Percentiles rank a stretch among this genome's conserved stretches.
Conservation (phyloP, 2,888 invertebrate species). For the Caenorhabditis imperialis region DNA sequence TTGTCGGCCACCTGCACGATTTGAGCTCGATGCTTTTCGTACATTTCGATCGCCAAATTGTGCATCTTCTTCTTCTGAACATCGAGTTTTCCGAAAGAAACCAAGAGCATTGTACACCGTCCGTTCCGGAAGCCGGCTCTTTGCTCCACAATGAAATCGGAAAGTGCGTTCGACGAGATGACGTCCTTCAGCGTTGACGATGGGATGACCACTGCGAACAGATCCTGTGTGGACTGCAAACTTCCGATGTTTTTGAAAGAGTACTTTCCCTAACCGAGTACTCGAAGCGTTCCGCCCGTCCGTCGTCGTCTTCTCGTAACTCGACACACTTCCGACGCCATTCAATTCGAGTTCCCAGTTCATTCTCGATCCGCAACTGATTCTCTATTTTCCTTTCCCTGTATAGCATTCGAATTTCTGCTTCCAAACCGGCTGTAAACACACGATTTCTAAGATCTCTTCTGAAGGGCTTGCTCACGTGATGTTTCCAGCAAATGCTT, state of each 20-base stretch:
- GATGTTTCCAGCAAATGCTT: constrained; percentile 29
- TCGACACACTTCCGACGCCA: constrained; percentile 57
- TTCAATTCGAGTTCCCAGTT: constrained; percentile 51
- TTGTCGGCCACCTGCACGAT: constrained; percentile 36
- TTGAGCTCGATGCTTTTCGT: constrained; percentile 48
- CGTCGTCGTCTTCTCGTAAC: constrained; percentile 37
- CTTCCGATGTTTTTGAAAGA: not conserved
- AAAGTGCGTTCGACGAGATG: constrained; percentile 19
- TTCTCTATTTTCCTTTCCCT: constrained; percentile 56
- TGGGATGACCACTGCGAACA: constrained; percentile 51
- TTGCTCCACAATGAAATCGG: constrained; percentile 43
- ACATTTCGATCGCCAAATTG: constrained; percentile 38
- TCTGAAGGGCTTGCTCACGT: constrained; percentile 39
- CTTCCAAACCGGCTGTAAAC: constrained; percentile 55
- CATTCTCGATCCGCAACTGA: constrained; percentile 48
- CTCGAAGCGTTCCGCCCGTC: constrained; percentile 43
- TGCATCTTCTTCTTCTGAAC: constrained; percentile 47
- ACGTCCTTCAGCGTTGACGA: constrained; percentile 48
- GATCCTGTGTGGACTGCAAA: constrained; percentile 54
- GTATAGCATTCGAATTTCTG: constrained; percentile 25
- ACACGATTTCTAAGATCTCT: not conserved
- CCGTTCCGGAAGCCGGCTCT: constrained; percentile 35
- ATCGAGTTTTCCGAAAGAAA: constrained; percentile 47
- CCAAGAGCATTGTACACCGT: constrained; percentile 52
- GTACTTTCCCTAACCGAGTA: constrained; percentile 24